phyloP scores from a whole-genome alignment of 2,797 vertebrate species.

The Aphelocoma californica region DNA sequence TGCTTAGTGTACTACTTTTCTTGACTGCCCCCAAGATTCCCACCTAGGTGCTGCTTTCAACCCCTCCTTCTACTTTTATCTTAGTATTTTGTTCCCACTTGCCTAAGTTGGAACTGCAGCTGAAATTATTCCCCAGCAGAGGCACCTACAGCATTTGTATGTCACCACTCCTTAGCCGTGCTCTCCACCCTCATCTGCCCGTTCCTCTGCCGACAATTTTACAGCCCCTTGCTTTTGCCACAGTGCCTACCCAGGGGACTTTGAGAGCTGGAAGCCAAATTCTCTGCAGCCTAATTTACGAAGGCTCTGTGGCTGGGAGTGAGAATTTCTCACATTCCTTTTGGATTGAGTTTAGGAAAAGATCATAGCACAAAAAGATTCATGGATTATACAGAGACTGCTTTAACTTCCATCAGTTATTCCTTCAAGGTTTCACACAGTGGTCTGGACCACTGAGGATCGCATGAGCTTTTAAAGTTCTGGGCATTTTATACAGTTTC shows the following conservation, averaged over 20 bases:
- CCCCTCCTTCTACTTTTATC: not conserved
- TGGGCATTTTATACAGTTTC: not conserved
- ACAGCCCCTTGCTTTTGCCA: not conserved
- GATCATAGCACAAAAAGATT: slow-evolving; percentile 23
- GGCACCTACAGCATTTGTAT: not conserved
- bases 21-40: slow-evolving; percentile 12
- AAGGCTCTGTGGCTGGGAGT: not conserved
- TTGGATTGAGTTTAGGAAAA: slow-evolving; percentile 18
- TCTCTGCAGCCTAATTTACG: not conserved
- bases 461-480: not conserved
- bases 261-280: not conserved
- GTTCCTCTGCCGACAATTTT: not conserved
- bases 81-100: not conserved
- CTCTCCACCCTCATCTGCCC: not conserved
- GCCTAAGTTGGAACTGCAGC: not conserved
- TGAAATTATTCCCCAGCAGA: not conserved
- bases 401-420: slow-evolving; percentile 3
- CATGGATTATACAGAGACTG: not conserved
- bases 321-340: not conserved
- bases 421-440: not conserved
- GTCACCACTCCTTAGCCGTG: not conserved
- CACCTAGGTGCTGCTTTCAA: not conserved
- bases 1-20: not conserved
- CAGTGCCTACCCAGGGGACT: not conserved
- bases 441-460: not conserved